Percentiles rank a stretch among this genome's conserved stretches.
These are phyloP conservation scores for Euglossa dilemma DNA, from an alignment of 1,140 invertebrate species.

Conservation along the genomic window DNA sequence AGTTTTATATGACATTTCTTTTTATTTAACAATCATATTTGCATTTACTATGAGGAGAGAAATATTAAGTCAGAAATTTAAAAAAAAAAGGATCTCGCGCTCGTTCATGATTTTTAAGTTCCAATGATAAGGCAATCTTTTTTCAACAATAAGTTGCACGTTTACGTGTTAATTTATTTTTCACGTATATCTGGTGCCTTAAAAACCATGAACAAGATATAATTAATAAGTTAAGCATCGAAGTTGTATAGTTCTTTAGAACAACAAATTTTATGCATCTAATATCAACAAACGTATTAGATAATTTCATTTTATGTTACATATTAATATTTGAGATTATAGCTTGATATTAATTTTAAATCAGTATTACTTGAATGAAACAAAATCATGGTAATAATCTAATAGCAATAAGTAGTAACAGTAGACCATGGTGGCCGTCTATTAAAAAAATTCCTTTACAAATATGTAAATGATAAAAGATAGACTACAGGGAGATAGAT, in stretches of 20 bases:
- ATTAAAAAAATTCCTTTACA: conserved; percentile 59
- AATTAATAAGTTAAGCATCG: conserved; percentile 60
- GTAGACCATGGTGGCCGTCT: conserved; percentile 76
- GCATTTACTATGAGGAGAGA: conserved; percentile 19
- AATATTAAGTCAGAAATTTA: conserved; percentile 38
- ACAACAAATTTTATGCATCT: conserved; percentile 48
- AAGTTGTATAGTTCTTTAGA: conserved; percentile 57
- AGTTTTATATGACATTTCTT: conserved; percentile 24
- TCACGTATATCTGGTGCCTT: conserved; percentile 66
- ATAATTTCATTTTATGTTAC: conserved; percentile 51
- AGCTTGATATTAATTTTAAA: conserved; percentile 69
- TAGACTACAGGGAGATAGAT: conserved; percentile 23
- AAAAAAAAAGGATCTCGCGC: conserved; percentile 26
- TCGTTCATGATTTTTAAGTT: conserved; percentile 68
- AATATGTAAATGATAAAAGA: conserved; percentile 46
- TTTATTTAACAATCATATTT: conserved; percentile 14
- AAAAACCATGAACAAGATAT: conserved; percentile 70
- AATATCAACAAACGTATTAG: conserved; percentile 32
- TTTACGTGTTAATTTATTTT: conserved; percentile 47
- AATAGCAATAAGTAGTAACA: conserved; percentile 70
- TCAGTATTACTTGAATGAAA: conserved; percentile 77
- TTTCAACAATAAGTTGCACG: conserved; percentile 46
- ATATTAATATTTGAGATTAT: conserved; percentile 39
- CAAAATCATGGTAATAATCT: conserved; percentile 68
- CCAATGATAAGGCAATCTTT: conserved; percentile 37